These are phyloP conservation scores for Scrobipalpa atriplicella DNA, from an alignment of 2,888 invertebrate species.

Conservation along the genomic window DNA sequence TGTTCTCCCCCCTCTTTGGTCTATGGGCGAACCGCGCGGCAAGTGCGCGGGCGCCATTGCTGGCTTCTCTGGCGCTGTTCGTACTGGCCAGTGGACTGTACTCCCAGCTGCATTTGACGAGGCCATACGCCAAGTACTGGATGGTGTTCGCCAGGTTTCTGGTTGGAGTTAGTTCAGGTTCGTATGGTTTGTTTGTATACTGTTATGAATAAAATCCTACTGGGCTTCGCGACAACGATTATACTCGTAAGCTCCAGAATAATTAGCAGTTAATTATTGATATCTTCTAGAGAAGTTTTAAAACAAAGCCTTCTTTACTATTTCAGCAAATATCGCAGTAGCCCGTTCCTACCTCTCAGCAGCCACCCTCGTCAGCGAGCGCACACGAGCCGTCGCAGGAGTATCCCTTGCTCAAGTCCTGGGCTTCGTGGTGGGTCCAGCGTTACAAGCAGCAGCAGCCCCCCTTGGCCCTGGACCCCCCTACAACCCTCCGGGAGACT, in stretches of 20 bases:
- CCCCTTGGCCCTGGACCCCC: conserved; percentile 85
- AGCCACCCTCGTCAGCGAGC: conserved; percentile 90
- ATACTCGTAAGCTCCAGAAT: too few relatives aligned
- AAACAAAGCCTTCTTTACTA: background rate
- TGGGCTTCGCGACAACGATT: too few relatives aligned
- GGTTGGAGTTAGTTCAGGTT: conserved; percentile 93
- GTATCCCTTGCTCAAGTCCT: conserved; percentile 93
- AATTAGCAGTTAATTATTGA: too few relatives aligned
- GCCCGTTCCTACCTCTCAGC: conserved; percentile 93
- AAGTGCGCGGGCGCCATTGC: conserved; percentile 87
- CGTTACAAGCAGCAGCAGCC: conserved; percentile 90
- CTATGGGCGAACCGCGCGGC: conserved; percentile 92
- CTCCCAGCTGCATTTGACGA: conserved; percentile 88
- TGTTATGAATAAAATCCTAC: conserved; percentile 95
- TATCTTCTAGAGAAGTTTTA: too few relatives aligned
- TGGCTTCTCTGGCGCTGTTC: conserved; percentile 87
- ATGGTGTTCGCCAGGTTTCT: conserved; percentile 90
- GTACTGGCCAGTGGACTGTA: conserved; percentile 88
- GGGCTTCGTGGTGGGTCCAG: conserved; percentile 94
- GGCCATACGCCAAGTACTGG: conserved; percentile 86
- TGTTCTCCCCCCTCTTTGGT: conserved; percentile 92
- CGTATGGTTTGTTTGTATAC: conserved; percentile 51
- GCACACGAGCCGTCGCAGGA: conserved; percentile 92
- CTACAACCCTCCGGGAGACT: conserved; percentile 72
- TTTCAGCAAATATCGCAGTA: conserved; percentile 90